Base-by-base conservation (phyloP, 1,140 invertebrate species). In the Anastrepha obliqua region DNA sequence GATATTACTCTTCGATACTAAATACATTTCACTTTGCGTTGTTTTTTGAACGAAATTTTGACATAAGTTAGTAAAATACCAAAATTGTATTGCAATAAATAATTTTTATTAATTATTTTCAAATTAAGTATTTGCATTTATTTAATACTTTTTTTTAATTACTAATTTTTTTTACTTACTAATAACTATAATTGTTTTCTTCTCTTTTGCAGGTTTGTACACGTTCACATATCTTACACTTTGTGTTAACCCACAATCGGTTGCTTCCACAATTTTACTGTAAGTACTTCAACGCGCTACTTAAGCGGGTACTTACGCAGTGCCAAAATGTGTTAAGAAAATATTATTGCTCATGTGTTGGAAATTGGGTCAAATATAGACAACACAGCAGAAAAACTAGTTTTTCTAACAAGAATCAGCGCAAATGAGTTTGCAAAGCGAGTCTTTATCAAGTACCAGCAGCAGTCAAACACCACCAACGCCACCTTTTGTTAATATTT, bases 361-460 rank as follows among this genome's bases (percentile, higher is more conserved):
- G 44, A 81, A 81, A 81, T 81, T 81, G 47, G 74, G 74, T 81
- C 74, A 81, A 13, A 81, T 55, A 7, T 47, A 29, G 29, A 29
- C 74, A 55, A 0, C 6, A 58, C 51, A 55, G 51, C 11, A 6
- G 17, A 11, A 81, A 81, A 81, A 81, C 74, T 55, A 55, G 74
- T 81, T 81, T 78, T 81, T 42, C n/a, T 20, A 9, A 29, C 74
- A 6, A 81, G 74, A 81, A 81, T 81, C 9, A 51, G 13, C 47
- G 47, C 8, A n/a, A 81, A 81, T 58, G 47, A 81, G 6, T 20
- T 58, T 51, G 42, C 70, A 74, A 29, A n/a, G 44, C 13, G 47
- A 74, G 47, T 4, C 74, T 74, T 4, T 64, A n/a, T 44, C 13
- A 29, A 29, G 29, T 29, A 47, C 13, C 13, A 55, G 11, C 13